Evolutionary conservation across 2,888 invertebrate genomes (phyloP).

Genomic region (Drosophila niveifrons): DNA sequence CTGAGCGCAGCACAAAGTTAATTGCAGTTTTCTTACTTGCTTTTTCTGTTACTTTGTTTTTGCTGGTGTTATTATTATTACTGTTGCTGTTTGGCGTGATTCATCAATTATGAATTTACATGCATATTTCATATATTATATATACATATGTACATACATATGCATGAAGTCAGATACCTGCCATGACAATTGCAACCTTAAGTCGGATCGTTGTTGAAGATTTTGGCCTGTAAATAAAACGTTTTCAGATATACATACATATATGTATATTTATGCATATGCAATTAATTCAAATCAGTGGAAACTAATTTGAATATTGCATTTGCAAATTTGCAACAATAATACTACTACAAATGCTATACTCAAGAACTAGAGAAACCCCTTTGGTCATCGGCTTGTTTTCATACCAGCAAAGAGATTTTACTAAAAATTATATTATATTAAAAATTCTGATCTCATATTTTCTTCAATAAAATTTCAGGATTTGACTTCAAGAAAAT

Average conservation of each 20-base stretch:
- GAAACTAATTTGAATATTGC: too few species aligned
- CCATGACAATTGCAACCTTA: conserved; percentile 20
- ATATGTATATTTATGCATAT: not conserved
- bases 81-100: conserved; percentile 46
- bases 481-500: too few species aligned
- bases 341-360: too few species aligned
- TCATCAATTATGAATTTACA: conserved; percentile 62
- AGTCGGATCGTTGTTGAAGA: conserved; percentile 1
- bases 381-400: too few species aligned
- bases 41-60: conserved; percentile 5
- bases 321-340: too few species aligned
- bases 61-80: conserved; percentile 21
- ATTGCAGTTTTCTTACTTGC: not conserved
- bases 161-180: conserved; percentile 10
- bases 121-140: conserved; percentile 39
- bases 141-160: not conserved
- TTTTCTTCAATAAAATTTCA: too few species aligned
- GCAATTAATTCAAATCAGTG: too few species aligned
- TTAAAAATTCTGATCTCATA: too few species aligned
- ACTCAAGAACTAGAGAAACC: too few species aligned
- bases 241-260: not conserved
- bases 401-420: too few species aligned
- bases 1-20: not conserved
- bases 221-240: not conserved
- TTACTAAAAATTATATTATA: too few species aligned